Evolutionary conservation across 2,888 invertebrate genomes (phyloP).

Genomic region (Nomada hirtipes): DNA sequence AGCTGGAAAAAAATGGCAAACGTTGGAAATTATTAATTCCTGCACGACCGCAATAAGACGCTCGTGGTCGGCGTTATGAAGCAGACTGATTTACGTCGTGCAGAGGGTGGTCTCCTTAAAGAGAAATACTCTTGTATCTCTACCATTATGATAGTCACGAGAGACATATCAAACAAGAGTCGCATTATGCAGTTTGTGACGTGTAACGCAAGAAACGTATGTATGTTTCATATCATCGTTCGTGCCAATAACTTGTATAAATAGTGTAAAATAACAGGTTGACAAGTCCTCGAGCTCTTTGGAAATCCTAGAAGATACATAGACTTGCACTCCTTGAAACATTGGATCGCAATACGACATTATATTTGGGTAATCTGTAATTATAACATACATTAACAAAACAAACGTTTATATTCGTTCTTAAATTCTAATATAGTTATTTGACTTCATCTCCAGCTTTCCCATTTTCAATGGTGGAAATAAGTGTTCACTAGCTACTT

Average conservation of each 20-base stretch:
- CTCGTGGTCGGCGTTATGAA: slow-evolving; percentile 35
- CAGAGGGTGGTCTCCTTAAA: slow-evolving; percentile 52
- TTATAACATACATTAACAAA: too few species aligned
- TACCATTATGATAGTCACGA: slow-evolving; percentile 42
- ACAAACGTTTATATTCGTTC: too few species aligned
- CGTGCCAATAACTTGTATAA: slow-evolving; percentile 17
- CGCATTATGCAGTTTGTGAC: slow-evolving; percentile 32
- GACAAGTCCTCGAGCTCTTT: neutral
- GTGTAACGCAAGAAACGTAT: slow-evolving; percentile 32
- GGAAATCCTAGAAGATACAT: neutral
- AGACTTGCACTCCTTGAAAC: neutral
- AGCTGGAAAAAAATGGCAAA: slow-evolving; percentile 1
- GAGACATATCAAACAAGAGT: slow-evolving; percentile 34
- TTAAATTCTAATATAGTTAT: too few species aligned
- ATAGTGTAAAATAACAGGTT: slow-evolving; percentile 17
- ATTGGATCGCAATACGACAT: too few species aligned
- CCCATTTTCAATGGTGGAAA: too few species aligned
- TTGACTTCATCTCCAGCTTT: too few species aligned
- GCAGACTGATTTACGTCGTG: slow-evolving; percentile 43
- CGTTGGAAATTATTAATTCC: slow-evolving; percentile 31
- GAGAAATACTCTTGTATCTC: slow-evolving; percentile 46
- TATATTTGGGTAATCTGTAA: too few species aligned
- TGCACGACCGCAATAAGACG: slow-evolving; percentile 1
- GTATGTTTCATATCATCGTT: slow-evolving; percentile 24
- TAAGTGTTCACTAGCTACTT: too few species aligned